Base-by-base conservation (phyloP, 2,797 vertebrate species). In the Chelonia mydas region DNA sequence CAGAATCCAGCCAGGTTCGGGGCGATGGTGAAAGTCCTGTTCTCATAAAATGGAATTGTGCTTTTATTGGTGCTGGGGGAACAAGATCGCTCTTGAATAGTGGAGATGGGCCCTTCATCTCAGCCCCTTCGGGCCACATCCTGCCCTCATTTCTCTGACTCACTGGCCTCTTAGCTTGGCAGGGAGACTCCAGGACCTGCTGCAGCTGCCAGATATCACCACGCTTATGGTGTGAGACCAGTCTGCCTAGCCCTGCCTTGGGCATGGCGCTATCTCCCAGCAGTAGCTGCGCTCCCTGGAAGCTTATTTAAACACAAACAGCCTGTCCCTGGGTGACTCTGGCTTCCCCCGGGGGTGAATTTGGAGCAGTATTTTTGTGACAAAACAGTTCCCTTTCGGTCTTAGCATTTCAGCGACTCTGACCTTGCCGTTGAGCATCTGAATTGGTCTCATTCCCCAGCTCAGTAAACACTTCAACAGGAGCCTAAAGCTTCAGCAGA, bases 241-340 rank as follows among this genome's bases (percentile, higher is more conserved):
- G 25, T 77, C 89, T 2, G 50, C 41, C 0, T 65, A 1, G 5
- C 47, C 0, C 3, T n/a, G 59, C 83, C 83, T 0, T 2, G 23
- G 49, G 3, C 47, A 27, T 59, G 0, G 68, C 0, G 25, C 50
- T 17, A 51, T 53, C 28, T 59, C 82, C 72, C 0, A 0, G 33
- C 41, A 0, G 0, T 53, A 3, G 0, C 86, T 2, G 61, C 77
- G 41, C n/a, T 85, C 55, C 87, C 50, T 5, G 77, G 93, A 91
- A 79, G 88, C 90, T 94, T 88, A 81, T 88, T 96, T 93, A 55
- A 83, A 86, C 55, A 65, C 61, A 41, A 41, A 41, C 41, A 21
- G 5, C 17, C 16, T 17, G 65, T 4, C 65, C 33, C 65, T 37
- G 57, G 87, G 90, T 80, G 88, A 57, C 61, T n/a, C 59, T 0